Evolutionary conservation across 2,797 vertebrate genomes (phyloP).

Genomic region (Peromyscus attwateri): DNA sequence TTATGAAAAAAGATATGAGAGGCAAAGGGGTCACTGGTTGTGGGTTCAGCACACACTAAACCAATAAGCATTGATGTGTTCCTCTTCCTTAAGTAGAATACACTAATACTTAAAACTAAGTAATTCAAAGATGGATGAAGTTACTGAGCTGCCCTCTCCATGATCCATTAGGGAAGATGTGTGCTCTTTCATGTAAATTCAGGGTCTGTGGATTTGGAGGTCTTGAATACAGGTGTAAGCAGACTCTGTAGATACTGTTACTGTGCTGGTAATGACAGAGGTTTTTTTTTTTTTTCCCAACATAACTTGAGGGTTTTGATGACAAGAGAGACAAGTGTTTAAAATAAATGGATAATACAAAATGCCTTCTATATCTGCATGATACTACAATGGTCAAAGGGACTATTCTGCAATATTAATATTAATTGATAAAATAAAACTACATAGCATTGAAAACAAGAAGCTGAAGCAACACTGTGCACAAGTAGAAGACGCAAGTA

Average conservation of each 20-base stretch:
- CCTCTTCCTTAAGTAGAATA: neutral
- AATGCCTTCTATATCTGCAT: neutral
- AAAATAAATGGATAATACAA: neutral
- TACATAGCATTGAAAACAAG: neutral
- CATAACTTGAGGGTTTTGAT: neutral
- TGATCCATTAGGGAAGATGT: neutral
- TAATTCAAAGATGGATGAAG: neutral
- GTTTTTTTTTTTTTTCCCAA: no score
- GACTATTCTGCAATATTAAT: neutral
- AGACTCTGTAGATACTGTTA: neutral
- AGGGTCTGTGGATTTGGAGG: neutral
- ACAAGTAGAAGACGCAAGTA: neutral
- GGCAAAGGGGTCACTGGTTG: neutral
- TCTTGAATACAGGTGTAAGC: neutral
- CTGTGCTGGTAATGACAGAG: neutral
- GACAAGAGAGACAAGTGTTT: neutral
- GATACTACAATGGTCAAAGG: neutral
- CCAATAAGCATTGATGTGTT: neutral
- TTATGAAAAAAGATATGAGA: neutral
- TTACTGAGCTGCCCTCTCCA: neutral
- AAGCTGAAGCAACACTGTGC: neutral
- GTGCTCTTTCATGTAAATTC: neutral
- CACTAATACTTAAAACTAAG: neutral
- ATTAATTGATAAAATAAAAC: neutral
- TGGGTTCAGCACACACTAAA: neutral